phyloP scores from a whole-genome alignment of 2,797 vertebrate species.

The Myotis myotis region DNA sequence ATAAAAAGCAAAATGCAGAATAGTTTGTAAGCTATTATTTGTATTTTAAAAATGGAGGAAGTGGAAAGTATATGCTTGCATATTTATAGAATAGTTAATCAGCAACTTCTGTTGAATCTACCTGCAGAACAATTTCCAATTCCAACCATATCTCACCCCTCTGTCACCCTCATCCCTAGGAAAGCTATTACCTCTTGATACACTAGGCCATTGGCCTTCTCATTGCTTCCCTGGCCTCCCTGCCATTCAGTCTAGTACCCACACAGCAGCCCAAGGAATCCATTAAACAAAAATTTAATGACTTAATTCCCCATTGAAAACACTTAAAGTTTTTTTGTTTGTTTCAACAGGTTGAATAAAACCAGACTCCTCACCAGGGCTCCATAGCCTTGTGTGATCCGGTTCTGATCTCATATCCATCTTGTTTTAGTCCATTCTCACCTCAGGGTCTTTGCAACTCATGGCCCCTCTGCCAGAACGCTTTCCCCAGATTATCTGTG shows the following conservation, averaged over 20 bases:
- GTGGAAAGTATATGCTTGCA: background rate
- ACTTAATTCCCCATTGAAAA: background rate
- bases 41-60: background rate
- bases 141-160: background rate
- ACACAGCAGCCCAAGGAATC: background rate
- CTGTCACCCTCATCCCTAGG: background rate
- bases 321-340: background rate
- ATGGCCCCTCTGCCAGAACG: background rate
- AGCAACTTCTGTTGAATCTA: background rate
- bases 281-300: background rate
- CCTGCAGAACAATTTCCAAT: background rate
- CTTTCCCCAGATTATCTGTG: background rate
- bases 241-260: background rate
- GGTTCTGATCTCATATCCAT: background rate
- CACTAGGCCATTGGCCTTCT: background rate
- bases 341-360: background rate
- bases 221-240: background rate
- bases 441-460: background rate
- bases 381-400: background rate
- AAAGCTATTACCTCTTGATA: background rate
- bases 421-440: background rate
- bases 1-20: background rate
- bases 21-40: background rate
- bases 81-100: background rate
- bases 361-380: background rate